Evolutionary conservation across 1,140 invertebrate genomes (phyloP), one percentile per base, ranked within the genome.

Genomic region (Scaptodrosophila lebanonensis): DNA sequence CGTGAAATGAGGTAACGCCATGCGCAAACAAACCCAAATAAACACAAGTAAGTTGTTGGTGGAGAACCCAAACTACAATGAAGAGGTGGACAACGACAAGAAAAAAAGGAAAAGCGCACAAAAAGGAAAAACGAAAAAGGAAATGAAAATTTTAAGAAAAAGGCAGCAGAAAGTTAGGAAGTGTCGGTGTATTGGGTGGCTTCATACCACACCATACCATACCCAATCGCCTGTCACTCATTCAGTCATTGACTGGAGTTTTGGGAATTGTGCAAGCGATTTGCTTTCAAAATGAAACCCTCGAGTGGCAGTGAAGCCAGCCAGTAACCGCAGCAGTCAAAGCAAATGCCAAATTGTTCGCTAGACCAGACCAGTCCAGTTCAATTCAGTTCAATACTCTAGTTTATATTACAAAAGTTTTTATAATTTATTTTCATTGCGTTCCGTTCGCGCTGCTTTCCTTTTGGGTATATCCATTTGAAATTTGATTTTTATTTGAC

Each of bases 401-500:
- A 79, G 72, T 79, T 77, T 72, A 72, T 77, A 77, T 77, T 72
- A 72, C 73, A 77, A 77, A 77, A 77, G 73, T 79, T 79, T 77
- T 67, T 56, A 82, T 79, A 79, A 79, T 82, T 79, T 79, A 79
- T 79, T 79, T 79, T 73, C 73, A 79, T 79, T 79, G 73, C 73
- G 60, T 79, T 72, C 59, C 54, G 68, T 52, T 58, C n/a, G n/a
- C n/a, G n/a, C 73, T 65, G 64, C 63, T 68, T 72, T 72, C 53
- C 64, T 56, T 51, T 33, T 11, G 33, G 64, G 36, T 75, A 76
- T 75, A 75, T 75, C 61, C 60, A 75, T 75, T 82, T 69, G 75
- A 79, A 82, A 79, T 79, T 82, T 79, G 73, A 79, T 79, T 82
- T 79, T 79, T 79, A 79, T 79, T 79, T 79, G 73, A 82, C 73